Evolutionary conservation across 2,797 vertebrate species (phyloP), one percentile per base, ranked within the genome.

Genomic region (Graptemys geographica): DNA sequence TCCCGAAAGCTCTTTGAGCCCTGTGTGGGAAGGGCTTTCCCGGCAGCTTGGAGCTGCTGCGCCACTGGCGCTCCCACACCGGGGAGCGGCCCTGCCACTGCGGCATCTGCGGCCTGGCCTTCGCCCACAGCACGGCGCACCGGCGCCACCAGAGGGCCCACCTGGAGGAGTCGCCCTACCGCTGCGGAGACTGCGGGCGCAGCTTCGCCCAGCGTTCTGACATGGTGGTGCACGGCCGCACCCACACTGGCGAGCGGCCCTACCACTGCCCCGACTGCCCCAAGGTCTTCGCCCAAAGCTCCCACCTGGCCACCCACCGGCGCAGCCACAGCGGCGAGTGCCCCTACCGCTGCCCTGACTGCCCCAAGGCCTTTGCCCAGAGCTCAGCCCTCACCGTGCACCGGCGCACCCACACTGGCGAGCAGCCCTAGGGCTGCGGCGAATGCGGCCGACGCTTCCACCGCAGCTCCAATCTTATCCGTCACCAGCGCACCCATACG

Each of bases 341-440:
- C 59, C 83, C 97, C 41, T 97, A 97, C 83, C 94, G 84, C 88
- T 97, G 97, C 25, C 12, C 53, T 1, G 94, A 97, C 44, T 97
- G 97, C 1, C 97, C 23, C 41, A 89, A 92, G 53, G 85, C 86
- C 87, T 92, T 92, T 8, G 86, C 88, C 25, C 91, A 92, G 83
- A 90, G 97, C 53, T 96, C 97, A 57, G 96, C 97, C 94, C 96
- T 97, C 78, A 97, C 96, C 69, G 96, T 97, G 90, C 97, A 97
- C 88, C 96, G 93, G 84, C 96, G 97, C 87, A 97, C 96, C 37
- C 97, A 97, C 6, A 96, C 95, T 0, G 97, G 97, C 1, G 97
- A 97, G 8, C 92, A 97, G 81, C 97, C 97, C 11, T 97, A 96
- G 1, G 96, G 94, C 1, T 97, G 97, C 1, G 65, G 84, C 0